Percentiles rank a stretch among this genome's conserved stretches.
These are phyloP conservation scores for Synodontis membranacea DNA, from an alignment of 2,113 vertebrate genomes.

Conservation along the genomic window DNA sequence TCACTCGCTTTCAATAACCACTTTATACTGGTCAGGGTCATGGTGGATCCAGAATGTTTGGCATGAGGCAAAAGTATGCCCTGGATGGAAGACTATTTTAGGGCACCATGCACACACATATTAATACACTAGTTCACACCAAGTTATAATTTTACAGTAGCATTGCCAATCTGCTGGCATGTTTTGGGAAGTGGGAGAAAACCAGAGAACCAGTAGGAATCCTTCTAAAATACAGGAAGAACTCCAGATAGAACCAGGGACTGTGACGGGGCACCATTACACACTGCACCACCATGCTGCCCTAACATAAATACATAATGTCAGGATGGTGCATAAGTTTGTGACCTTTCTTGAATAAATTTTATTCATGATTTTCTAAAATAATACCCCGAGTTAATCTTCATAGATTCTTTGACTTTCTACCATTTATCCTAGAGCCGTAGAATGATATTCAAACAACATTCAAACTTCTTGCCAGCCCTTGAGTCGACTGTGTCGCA, in stretches of 20 bases:
- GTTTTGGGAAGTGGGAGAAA: neutral
- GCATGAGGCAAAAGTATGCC: neutral
- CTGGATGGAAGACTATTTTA: neutral
- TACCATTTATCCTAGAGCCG: too few relatives aligned
- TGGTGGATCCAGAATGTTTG: neutral
- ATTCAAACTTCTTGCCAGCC: too few relatives aligned
- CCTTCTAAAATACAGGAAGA: neutral
- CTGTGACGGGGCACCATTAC: neutral
- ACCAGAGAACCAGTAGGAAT: neutral
- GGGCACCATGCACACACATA: neutral
- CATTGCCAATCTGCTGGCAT: neutral
- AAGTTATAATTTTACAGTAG: neutral
- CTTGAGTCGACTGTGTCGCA: too few relatives aligned
- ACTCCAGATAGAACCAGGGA: neutral
- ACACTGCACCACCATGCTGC: neutral
- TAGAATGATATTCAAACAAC: too few relatives aligned
- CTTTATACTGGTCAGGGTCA: neutral
- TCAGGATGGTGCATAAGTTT: too few relatives aligned
- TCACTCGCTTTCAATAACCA: neutral
- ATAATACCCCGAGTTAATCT: too few relatives aligned
- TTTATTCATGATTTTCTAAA: too few relatives aligned
- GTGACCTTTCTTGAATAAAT: too few relatives aligned
- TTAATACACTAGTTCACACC: neutral
- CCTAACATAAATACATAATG: neutral
- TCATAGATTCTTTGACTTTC: too few relatives aligned